phyloP scores from a whole-genome alignment of 2,888 invertebrate genomes.

The Gibbula magus region DNA sequence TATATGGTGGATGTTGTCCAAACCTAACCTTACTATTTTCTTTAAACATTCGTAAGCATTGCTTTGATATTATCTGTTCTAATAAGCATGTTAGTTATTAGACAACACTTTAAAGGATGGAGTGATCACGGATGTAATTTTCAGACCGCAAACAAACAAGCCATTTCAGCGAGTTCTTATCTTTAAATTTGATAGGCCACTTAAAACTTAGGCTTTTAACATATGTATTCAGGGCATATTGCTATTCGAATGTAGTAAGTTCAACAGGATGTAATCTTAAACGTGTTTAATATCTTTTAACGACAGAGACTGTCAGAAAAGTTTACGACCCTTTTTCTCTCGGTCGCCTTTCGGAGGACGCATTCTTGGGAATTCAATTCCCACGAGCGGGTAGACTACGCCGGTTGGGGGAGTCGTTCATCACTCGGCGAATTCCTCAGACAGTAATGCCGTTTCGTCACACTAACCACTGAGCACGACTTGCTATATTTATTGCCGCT shows the following conservation, averaged over 20 bases:
- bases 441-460: neutral
- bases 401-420: neutral
- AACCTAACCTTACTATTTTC: too few species aligned
- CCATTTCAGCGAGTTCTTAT: too few species aligned
- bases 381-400: neutral
- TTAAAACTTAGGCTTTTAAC: too few species aligned
- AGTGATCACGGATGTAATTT: too few species aligned
- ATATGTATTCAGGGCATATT: too few species aligned
- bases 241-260: neutral
- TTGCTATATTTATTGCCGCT: neutral
- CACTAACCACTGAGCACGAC: neutral
- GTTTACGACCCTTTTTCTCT: neutral
- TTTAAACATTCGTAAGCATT: too few species aligned
- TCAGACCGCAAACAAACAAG: too few species aligned
- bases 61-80: too few species aligned
- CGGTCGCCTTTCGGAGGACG: neutral
- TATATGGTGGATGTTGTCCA: too few species aligned
- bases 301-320: neutral
- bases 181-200: too few species aligned
- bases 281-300: neutral
- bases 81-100: too few species aligned
- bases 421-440: neutral
- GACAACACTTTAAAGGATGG: too few species aligned
- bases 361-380: conserved; percentile 11
- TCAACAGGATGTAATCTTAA: neutral